phyloP scores from a whole-genome alignment of 2,797 vertebrate species.

The Tenualosa thibaudeaui region DNA sequence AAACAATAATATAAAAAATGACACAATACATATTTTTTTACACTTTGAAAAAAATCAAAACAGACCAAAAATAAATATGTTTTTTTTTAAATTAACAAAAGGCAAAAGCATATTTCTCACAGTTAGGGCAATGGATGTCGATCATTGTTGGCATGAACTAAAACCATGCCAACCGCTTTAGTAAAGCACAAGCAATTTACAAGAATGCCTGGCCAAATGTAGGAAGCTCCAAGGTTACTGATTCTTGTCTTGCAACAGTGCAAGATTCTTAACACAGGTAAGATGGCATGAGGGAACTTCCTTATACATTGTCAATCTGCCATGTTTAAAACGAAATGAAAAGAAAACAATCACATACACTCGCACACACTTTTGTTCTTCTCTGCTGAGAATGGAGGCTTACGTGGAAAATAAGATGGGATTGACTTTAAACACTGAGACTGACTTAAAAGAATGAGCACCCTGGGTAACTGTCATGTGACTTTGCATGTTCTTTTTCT shows the following conservation, averaged over 20 bases:
- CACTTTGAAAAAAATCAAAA: conserved; percentile 57
- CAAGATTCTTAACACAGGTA: conserved; percentile 40
- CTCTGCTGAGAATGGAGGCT: neutral
- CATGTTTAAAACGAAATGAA: conserved; percentile 31
- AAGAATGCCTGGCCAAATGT: conserved; percentile 29
- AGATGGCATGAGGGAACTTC: conserved; percentile 33
- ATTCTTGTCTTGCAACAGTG: conserved; percentile 37
- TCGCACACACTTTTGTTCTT: conserved; percentile 15
- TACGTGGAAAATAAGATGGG: conserved; percentile 19
- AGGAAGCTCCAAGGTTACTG: neutral
- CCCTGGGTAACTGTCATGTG: neutral
- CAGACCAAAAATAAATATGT: conserved; percentile 72
- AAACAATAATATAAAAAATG: conserved; percentile 60
- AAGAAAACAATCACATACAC: neutral
- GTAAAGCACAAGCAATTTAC: conserved; percentile 29
- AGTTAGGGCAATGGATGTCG: conserved; percentile 47
- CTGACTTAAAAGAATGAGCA: neutral
- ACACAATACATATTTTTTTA: conserved; percentile 67
- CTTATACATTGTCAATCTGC: conserved; percentile 51
- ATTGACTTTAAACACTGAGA: conserved; percentile 43
- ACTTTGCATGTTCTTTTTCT: neutral
- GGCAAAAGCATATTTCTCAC: conserved; percentile 53
- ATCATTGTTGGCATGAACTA: conserved; percentile 35
- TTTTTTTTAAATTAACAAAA: conserved; percentile 75
- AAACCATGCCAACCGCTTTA: conserved; percentile 44